Percentiles rank a stretch among this genome's conserved stretches.
Conservation (phyloP, 2,888 invertebrate species). For the Lamellibrachia satsuma region DNA sequence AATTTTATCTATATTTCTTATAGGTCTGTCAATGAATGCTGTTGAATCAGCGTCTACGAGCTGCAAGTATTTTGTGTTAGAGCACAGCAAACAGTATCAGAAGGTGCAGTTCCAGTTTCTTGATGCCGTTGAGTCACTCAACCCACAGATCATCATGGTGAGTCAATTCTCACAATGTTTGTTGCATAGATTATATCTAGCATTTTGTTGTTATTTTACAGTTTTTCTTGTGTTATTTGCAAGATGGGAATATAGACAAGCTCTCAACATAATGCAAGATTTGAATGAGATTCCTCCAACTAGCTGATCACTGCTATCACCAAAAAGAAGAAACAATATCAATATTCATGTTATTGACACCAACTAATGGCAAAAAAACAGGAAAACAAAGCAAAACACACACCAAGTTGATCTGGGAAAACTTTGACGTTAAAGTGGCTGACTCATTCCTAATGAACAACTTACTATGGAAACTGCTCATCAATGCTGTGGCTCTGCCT, state of each 20-base stretch:
- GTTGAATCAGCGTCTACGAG: slow-evolving; percentile 69
- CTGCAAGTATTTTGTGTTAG: slow-evolving; percentile 76
- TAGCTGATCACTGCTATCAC: too few relatives aligned
- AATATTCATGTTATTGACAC: too few relatives aligned
- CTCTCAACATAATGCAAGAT: neutral
- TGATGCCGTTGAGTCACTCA: slow-evolving; percentile 80
- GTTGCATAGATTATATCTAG: neutral
- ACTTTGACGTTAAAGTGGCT: too few relatives aligned
- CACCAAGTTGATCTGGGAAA: too few relatives aligned
- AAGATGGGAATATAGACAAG: neutral
- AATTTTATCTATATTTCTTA: slow-evolving; percentile 31
- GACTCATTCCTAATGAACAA: too few relatives aligned
- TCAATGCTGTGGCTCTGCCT: too few relatives aligned
- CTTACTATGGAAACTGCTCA: too few relatives aligned
- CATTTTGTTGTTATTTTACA: slow-evolving; percentile 49
- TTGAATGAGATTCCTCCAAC: too few relatives aligned
- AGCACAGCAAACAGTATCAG: slow-evolving; percentile 79
- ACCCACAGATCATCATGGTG: slow-evolving; percentile 81
- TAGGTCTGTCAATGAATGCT: slow-evolving; percentile 76
- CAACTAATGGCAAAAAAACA: too few relatives aligned
- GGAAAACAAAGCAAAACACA: too few relatives aligned
- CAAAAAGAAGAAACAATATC: too few relatives aligned
- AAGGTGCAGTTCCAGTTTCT: slow-evolving; percentile 79
- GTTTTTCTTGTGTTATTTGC: slow-evolving; percentile 46
- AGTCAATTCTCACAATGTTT: slow-evolving; percentile 43